Evolutionary conservation across 2,113 vertebrate genomes (phyloP).

Genomic region (Pionites leucogaster): DNA sequence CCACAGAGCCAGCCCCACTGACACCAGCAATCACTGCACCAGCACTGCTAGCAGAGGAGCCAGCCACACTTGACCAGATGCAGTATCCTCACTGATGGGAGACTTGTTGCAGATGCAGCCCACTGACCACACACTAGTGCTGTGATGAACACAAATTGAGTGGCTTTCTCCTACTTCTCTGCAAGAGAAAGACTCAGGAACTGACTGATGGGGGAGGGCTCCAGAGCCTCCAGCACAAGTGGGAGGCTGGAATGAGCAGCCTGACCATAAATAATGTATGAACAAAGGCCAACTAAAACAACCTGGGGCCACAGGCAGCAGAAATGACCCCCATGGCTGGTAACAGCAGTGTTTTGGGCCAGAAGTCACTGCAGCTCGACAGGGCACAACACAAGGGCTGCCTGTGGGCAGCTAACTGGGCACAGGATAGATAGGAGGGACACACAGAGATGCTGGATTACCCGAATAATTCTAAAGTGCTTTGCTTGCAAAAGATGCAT

Average conservation of each 20-base stretch:
- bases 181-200: background rate
- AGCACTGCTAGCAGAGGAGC: background rate
- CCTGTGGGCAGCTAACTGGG: background rate
- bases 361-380: background rate
- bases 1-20: background rate
- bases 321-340: background rate
- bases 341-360: accelerated
- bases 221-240: background rate
- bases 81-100: background rate
- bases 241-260: background rate
- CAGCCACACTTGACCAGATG: background rate
- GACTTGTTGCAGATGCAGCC: background rate
- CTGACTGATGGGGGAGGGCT: background rate
- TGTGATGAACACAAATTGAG: background rate
- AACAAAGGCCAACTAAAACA: background rate
- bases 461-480: background rate
- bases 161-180: background rate
- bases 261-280: background rate
- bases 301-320: background rate
- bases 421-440: background rate
- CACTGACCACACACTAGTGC: background rate
- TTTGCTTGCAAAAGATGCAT: background rate
- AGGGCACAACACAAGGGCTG: background rate
- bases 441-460: background rate
- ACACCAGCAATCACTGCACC: background rate